Base-by-base conservation (phyloP, 2,888 invertebrate genomes). In the Congeria kusceri region DNA sequence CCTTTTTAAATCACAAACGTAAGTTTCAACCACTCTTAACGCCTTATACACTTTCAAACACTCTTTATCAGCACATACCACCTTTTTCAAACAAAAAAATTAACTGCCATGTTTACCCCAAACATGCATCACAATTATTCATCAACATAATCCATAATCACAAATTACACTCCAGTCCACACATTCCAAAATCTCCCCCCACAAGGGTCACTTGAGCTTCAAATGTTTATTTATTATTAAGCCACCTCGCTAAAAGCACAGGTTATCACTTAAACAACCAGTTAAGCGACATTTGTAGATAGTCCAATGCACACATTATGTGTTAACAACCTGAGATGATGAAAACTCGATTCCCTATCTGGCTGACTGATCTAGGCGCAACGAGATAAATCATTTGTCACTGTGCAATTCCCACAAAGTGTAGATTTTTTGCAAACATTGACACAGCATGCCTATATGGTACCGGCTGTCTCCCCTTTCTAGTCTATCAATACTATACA, bases 141-240 rank as follows among this genome's bases (percentile, higher is more conserved):
- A 65, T 49, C 65, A 65, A 28, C 53, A n/a, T 53, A 53, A 53
- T 53, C 53, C 47, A 65, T 47, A 47, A 46, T 47, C 65, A 44
- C 53, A 56, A 25, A 66, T 59, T 25, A 53, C 53, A 53, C 53
- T 53, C 25, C 25, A 53, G 23, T 53, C 23, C 1, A 20, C 58
- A 64, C 71, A 72, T 72, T 65, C 76, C 64, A 61, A 64, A 59
- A 69, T 77, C 72, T 65, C 72, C 61, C 58, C 75, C 57, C 32
- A 67, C 27, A 56, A 73, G 72, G 77, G 80, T 80, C 80, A 76
- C 61, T 66, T 69, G 69, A 65, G 73, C 68, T 65, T 80, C 64
- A 72, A 72, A 80, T 76, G 73, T 80, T 77, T 80, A 71, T 69
- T 76, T 64, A 80, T 71, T 76, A 70, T 76, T 70, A 67, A 72